These are phyloP conservation scores for Torymus auratus DNA, from an alignment of 2,888 invertebrate species.

Conservation along the genomic window DNA sequence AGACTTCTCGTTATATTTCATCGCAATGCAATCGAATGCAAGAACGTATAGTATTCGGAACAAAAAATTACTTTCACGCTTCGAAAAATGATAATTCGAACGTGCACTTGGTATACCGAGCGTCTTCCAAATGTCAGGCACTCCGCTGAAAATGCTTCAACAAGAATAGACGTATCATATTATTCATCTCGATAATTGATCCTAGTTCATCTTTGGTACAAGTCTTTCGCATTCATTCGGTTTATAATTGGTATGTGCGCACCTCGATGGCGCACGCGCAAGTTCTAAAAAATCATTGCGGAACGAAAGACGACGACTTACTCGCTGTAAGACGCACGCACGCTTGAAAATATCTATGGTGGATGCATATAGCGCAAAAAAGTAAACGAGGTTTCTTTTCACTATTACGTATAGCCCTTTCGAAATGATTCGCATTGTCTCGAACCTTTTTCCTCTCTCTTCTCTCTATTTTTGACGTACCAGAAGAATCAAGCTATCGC, in stretches of 20 bases:
- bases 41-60: slow-evolving; percentile 3
- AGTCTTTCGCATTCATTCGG: slow-evolving; percentile 62
- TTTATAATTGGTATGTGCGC: slow-evolving; percentile 23
- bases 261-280: neutral
- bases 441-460: too few relatives aligned
- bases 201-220: slow-evolving; percentile 69
- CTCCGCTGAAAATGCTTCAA: slow-evolving; percentile 71
- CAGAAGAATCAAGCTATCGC: slow-evolving; percentile 11
- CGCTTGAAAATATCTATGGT: too few relatives aligned
- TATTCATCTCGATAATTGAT: slow-evolving; percentile 62
- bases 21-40: too few relatives aligned
- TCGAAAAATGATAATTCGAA: slow-evolving; percentile 20
- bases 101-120: slow-evolving; percentile 63
- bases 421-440: too few relatives aligned
- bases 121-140: slow-evolving; percentile 71
- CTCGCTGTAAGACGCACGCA: neutral
- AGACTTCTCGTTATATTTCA: neutral
- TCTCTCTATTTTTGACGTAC: neutral
- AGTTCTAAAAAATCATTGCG: slow-evolving; percentile 1
- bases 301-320: slow-evolving; percentile 9
- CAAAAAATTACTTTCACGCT: neutral
- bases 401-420: too few relatives aligned
- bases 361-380: neutral
- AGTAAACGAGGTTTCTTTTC: slow-evolving; percentile 15
- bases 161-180: slow-evolving; percentile 67